These are phyloP conservation scores for Julus scanicus DNA, from an alignment of 2,888 invertebrate genomes.

Conservation along the genomic window DNA sequence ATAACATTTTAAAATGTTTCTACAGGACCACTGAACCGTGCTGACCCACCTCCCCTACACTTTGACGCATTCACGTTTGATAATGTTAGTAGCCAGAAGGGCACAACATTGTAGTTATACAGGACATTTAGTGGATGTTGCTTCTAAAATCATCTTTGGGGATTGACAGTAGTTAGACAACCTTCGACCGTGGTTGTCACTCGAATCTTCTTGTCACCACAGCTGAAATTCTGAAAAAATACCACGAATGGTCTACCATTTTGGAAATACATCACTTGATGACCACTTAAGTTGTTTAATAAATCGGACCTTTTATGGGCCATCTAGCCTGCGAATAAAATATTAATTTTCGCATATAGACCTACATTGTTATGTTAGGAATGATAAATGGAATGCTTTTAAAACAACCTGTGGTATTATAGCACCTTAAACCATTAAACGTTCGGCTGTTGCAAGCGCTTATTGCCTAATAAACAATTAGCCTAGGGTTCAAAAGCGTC, in stretches of 20 bases:
- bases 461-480: constrained; percentile 38
- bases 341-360: constrained; percentile 17
- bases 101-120: too few relatives aligned
- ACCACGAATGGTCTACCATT: background rate
- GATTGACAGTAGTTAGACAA: too few relatives aligned
- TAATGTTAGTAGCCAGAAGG: too few relatives aligned
- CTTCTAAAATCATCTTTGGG: too few relatives aligned
- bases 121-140: too few relatives aligned
- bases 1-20: too few relatives aligned
- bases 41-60: too few relatives aligned
- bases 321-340: background rate
- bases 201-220: too few relatives aligned
- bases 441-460: background rate
- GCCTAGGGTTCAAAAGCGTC: constrained; percentile 34
- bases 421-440: constrained; percentile 7
- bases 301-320: constrained; percentile 7
- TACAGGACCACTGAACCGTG: too few relatives aligned
- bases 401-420: background rate
- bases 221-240: background rate
- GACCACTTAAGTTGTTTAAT: constrained; percentile 18
- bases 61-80: too few relatives aligned
- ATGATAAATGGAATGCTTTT: constrained; percentile 42
- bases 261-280: background rate
- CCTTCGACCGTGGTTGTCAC: too few relatives aligned
- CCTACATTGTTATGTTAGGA: background rate